Evolutionary conservation across 37 sponge, comb jelly and placozoan genomes (phyloP).

Genomic region (Eunapius fragilis): DNA sequence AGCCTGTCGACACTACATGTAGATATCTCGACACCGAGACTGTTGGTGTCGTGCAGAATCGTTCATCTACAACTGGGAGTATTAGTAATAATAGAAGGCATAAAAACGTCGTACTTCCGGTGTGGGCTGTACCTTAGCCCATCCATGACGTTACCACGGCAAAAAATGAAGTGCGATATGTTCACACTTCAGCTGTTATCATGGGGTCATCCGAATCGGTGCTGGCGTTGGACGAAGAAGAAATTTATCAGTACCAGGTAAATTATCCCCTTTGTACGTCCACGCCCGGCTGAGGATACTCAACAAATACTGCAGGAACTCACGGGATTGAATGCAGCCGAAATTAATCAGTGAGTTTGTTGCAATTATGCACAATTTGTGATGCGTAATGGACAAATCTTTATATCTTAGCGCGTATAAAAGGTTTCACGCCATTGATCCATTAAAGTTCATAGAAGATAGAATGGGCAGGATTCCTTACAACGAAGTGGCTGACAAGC

Average conservation of each 20-base stretch:
- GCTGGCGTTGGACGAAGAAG: constrained; percentile 10
- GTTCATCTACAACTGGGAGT: not conserved
- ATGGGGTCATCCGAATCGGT: constrained; percentile 20
- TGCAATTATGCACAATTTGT: not conserved
- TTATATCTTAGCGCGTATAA: constrained; percentile 15
- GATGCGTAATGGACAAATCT: not conserved
- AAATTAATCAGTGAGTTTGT: constrained; percentile 22
- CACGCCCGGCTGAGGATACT: not conserved
- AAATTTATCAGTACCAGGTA: constrained; percentile 19
- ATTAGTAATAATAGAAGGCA: not conserved
- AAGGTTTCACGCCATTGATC: constrained; percentile 29
- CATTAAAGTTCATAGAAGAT: constrained; percentile 11
- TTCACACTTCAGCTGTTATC: not conserved
- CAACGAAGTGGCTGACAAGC: not conserved
- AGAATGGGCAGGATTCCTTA: constrained; percentile 12
- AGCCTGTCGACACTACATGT: not conserved
- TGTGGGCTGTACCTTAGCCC: not conserved
- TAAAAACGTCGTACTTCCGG: not conserved
- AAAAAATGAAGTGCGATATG: not conserved
- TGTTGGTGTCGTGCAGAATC: not conserved
- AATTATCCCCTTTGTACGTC: not conserved
- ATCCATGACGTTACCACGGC: not conserved
- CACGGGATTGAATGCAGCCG: constrained; percentile 19
- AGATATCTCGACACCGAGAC: not conserved
- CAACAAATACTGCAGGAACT: constrained; percentile 4